These are phyloP conservation scores for Priocnemis perturbator DNA, from an alignment of 2,888 invertebrate species.

Conservation along the genomic window DNA sequence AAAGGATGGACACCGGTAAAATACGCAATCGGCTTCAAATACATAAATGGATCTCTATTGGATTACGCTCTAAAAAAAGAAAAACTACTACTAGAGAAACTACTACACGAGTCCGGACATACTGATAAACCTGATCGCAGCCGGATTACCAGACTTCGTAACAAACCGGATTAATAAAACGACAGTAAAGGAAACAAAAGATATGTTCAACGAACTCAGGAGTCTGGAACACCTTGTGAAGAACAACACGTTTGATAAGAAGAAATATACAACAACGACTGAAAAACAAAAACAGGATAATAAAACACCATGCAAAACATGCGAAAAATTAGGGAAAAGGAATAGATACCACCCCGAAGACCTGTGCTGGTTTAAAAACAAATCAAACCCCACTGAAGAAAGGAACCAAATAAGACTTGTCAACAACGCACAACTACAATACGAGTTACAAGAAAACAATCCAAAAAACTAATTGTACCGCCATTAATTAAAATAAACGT, in stretches of 20 bases:
- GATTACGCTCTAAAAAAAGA: slow-evolving; percentile 51
- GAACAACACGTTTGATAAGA: slow-evolving; percentile 41
- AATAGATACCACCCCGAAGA: slow-evolving; percentile 44
- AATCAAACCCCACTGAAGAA: slow-evolving; percentile 27
- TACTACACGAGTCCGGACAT: slow-evolving; percentile 37
- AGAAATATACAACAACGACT: slow-evolving; percentile 17
- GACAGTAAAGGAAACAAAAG: background rate
- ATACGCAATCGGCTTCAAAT: slow-evolving; percentile 46
- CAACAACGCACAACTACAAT: slow-evolving; percentile 44
- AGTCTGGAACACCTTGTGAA: slow-evolving; percentile 56
- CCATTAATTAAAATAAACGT: slow-evolving; percentile 51
- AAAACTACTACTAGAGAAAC: slow-evolving; percentile 45
- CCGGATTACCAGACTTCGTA: slow-evolving; percentile 37
- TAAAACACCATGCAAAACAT: slow-evolving; percentile 35
- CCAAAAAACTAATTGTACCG: slow-evolving; percentile 47
- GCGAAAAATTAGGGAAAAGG: slow-evolving; percentile 33
- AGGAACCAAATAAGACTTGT: slow-evolving; percentile 29
- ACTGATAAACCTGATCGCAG: slow-evolving; percentile 48
- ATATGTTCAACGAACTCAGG: slow-evolving; percentile 35
- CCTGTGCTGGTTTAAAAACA: slow-evolving; percentile 45
- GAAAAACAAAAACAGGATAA: slow-evolving; percentile 7
- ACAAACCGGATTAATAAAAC: slow-evolving; percentile 26
- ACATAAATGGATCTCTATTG: slow-evolving; percentile 43
- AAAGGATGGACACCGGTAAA: slow-evolving; percentile 46
- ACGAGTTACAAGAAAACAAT: slow-evolving; percentile 30